Percentiles rank a stretch among this genome's conserved stretches.
These are phyloP conservation scores for Macheiramphus alcinus DNA, from an alignment of 2,113 vertebrate genomes.

Conservation along the genomic window DNA sequence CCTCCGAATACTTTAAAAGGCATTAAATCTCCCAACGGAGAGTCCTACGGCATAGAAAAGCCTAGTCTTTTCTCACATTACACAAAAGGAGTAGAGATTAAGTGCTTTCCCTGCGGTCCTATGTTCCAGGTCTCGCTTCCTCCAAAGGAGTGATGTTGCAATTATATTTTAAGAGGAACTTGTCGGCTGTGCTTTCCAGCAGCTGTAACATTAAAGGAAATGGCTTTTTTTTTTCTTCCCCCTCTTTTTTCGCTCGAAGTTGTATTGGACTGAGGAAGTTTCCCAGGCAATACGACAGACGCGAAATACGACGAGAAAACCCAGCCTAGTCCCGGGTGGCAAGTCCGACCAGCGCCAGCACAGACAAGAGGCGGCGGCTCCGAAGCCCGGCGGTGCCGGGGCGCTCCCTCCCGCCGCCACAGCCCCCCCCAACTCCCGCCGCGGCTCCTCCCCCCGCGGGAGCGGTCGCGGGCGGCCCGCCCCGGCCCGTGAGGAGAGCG, in stretches of 20 bases:
- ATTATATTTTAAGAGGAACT: slow-evolving; percentile 30
- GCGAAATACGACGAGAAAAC: background rate
- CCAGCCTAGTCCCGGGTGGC: background rate
- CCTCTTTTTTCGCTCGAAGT: background rate
- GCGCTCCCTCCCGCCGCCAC: background rate
- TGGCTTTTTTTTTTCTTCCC: rapidly evolving
- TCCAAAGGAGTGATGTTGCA: slow-evolving; percentile 23
- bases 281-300: background rate
- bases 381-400: background rate
- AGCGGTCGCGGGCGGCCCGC: too few relatives aligned
- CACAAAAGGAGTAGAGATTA: slow-evolving; percentile 34
- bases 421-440: background rate
- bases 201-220: background rate
- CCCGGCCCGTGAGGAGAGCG: too few relatives aligned
- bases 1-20: slow-evolving; percentile 28
- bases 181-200: background rate
- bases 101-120: slow-evolving; percentile 11
- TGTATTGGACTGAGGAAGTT: slow-evolving; percentile 1
- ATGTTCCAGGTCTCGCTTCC: slow-evolving; percentile 26
- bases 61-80: background rate
- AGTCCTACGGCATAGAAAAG: background rate
- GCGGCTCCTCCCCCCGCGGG: too few relatives aligned
- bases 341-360: background rate
- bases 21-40: slow-evolving; percentile 26
- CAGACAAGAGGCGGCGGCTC: background rate